phyloP scores from a whole-genome alignment of 2,888 invertebrate species.

The Tipula unca region DNA sequence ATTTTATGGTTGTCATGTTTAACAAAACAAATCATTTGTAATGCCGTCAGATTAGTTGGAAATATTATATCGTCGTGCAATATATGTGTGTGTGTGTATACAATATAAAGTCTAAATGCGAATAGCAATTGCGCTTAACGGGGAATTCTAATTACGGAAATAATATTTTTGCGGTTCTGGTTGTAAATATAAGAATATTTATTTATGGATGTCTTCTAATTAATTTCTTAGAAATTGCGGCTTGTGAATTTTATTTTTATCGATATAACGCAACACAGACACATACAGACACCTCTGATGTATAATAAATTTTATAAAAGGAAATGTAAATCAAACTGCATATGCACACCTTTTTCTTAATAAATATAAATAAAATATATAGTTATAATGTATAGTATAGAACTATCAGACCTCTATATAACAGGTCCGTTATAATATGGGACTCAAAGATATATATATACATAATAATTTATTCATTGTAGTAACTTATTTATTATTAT shows the following conservation, averaged over 20 bases:
- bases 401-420: not conserved
- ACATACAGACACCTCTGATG: not conserved
- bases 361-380: too few species aligned
- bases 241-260: not conserved
- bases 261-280: not conserved
- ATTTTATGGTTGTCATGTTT: not conserved
- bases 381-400: not conserved
- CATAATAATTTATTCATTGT: too few species aligned
- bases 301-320: not conserved
- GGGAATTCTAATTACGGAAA: not conserved
- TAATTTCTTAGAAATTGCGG: not conserved
- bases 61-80: too few species aligned
- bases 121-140: not conserved
- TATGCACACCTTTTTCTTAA: not conserved
- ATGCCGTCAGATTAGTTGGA: not conserved
- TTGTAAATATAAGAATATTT: not conserved
- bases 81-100: not conserved
- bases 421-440: not conserved
- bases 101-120: too few species aligned
- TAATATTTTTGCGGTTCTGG: not conserved
- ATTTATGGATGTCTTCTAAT: not conserved
- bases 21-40: not conserved
- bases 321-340: too few species aligned
- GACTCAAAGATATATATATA: too few species aligned
- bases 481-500: not conserved